Conservation (phyloP, 2,113 vertebrate species). For the Porphyrio hochstetteri region DNA sequence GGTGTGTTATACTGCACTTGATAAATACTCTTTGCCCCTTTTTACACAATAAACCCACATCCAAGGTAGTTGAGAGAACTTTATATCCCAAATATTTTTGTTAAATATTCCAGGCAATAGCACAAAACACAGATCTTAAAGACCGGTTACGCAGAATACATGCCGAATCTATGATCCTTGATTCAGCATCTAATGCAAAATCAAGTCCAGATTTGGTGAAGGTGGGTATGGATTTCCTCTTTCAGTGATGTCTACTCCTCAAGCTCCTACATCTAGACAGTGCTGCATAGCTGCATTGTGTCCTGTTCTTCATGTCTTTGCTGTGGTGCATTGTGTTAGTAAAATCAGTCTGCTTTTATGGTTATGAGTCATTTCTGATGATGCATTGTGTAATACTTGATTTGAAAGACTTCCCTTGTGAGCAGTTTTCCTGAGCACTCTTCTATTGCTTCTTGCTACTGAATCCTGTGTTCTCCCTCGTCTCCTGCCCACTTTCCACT, state of each 20-base stretch:
- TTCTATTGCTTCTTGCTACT: background rate
- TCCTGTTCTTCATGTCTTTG: background rate
- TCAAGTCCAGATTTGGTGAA: slow-evolving; percentile 84
- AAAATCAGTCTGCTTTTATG: background rate
- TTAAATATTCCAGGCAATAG: slow-evolving; percentile 90
- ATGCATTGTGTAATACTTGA: background rate
- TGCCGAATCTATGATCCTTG: slow-evolving; percentile 89
- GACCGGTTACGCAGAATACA: slow-evolving; percentile 97
- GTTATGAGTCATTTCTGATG: background rate
- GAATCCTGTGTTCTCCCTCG: background rate
- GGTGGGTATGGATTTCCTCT: slow-evolving; percentile 86
- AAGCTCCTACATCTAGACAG: background rate
- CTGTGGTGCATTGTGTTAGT: slow-evolving; percentile 6
- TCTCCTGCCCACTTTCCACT: background rate
- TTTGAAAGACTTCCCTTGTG: background rate
- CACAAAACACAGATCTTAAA: slow-evolving; percentile 95
- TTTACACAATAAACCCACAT: background rate
- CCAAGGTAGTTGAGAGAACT: slow-evolving; percentile 41
- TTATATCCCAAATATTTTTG: slow-evolving; percentile 78
- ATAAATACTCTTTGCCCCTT: background rate
- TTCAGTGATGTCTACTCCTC: background rate
- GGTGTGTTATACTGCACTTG: background rate
- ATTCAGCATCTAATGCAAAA: slow-evolving; percentile 85
- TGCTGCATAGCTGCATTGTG: background rate
- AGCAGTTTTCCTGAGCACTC: background rate